Evolutionary conservation across 2,113 vertebrate genomes (phyloP).

Genomic region (Eulacestoma nigropectus): DNA sequence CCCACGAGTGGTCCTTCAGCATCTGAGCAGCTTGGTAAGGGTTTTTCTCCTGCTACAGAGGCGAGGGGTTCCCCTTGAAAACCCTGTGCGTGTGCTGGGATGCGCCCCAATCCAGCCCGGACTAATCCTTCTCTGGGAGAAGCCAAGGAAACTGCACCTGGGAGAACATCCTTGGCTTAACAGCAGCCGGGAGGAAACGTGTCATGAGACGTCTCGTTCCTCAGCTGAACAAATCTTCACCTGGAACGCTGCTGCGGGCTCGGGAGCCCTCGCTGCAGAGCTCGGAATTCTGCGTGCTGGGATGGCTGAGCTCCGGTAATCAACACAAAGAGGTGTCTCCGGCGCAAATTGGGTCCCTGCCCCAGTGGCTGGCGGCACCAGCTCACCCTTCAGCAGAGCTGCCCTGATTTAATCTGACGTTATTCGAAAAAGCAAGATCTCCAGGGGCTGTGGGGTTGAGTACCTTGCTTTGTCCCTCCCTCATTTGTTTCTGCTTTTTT

Average conservation of each 20-base stretch:
- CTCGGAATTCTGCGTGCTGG: slow-evolving; percentile 6
- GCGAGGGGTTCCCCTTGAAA: neutral
- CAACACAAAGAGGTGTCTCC: slow-evolving; percentile 2
- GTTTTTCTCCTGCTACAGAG: neutral
- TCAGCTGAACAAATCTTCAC: neutral
- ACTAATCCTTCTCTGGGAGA: neutral
- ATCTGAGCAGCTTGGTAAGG: neutral
- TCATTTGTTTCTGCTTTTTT: neutral
- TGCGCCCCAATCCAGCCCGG: neutral
- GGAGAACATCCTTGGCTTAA: neutral
- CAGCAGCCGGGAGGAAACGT: neutral
- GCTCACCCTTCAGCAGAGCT: neutral
- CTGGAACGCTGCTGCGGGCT: neutral
- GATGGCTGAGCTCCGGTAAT: neutral
- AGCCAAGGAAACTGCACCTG: neutral
- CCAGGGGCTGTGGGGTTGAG: neutral
- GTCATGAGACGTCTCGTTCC: neutral
- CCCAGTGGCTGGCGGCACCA: neutral
- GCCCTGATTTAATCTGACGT: slow-evolving; percentile 30
- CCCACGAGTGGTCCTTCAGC: neutral
- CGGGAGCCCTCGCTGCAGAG: neutral
- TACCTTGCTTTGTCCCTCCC: neutral
- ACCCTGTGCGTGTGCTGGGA: neutral
- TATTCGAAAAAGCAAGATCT: neutral
- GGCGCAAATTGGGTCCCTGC: neutral